phyloP scores from a whole-genome alignment of 2,113 vertebrate genomes.

The Tor tambroides region DNA sequence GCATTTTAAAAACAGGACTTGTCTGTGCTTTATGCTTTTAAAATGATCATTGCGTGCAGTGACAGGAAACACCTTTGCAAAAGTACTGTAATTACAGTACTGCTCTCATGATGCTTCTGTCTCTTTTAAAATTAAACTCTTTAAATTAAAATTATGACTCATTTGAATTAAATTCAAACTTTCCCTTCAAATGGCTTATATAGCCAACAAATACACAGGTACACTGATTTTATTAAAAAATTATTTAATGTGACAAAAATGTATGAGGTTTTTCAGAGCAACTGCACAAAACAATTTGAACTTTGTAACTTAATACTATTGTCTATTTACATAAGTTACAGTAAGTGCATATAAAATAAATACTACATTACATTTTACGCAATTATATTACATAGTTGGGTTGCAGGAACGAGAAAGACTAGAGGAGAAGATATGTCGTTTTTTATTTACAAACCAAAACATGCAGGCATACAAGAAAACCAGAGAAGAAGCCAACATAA shows the following conservation, averaged over 20 bases:
- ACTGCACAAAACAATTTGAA: no score
- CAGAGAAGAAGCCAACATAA: no score
- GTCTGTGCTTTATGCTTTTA: not conserved
- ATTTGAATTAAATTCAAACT: not conserved
- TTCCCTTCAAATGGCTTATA: not conserved
- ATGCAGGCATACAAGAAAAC: no score
- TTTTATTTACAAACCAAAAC: no score
- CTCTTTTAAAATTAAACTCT: not conserved
- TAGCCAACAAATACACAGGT: not conserved
- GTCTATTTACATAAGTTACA: no score
- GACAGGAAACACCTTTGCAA: no score
- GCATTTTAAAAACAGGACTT: not conserved
- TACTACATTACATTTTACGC: no score
- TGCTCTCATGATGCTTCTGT: not conserved
- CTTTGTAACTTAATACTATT: no score
- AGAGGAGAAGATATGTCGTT: no score
- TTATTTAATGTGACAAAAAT: not conserved
- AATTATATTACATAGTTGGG: no score
- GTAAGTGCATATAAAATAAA: no score
- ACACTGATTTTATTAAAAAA: not conserved
- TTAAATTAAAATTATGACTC: not conserved
- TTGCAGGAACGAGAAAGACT: no score
- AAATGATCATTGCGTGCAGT: not conserved
- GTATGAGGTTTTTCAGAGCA: not conserved
- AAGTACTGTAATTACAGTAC: not conserved